Conservation (phyloP, 2,888 invertebrate genomes). For the Mesorhabditis spiculigera region DNA sequence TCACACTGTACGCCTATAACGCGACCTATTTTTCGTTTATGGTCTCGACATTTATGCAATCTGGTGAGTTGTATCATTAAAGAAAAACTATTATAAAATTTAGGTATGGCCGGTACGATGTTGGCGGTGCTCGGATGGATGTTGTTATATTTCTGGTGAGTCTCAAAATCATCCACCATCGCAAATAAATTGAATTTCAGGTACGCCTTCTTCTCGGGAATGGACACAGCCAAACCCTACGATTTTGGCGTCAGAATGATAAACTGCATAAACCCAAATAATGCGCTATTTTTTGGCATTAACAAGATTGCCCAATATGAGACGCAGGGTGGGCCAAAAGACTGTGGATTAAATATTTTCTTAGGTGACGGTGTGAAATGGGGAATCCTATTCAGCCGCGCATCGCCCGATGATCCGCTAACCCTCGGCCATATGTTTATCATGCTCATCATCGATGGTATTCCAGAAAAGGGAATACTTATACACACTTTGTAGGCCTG, state of each 20-base stretch:
- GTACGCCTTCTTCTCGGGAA: conserved; percentile 34
- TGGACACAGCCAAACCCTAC: conserved; percentile 34
- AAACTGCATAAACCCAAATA: conserved; percentile 49
- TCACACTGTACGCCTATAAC: conserved; percentile 43
- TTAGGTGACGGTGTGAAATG: conserved; percentile 42
- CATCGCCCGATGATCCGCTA: conserved; percentile 40
- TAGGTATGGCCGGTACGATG: conserved; percentile 45
- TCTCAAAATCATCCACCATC: not conserved
- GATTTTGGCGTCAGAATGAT: conserved; percentile 26
- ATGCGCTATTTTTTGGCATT: conserved; percentile 40
- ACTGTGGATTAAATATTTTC: conserved; percentile 9
- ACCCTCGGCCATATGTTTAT: conserved; percentile 39
- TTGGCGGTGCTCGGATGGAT: conserved; percentile 50
- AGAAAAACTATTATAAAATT: not conserved
- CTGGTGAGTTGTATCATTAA: conserved; percentile 18
- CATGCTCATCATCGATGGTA: conserved; percentile 41
- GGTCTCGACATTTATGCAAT: conserved; percentile 50
- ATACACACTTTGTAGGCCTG: conserved; percentile 9
- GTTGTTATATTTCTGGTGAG: conserved; percentile 48
- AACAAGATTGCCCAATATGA: conserved; percentile 45
- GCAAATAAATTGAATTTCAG: not conserved
- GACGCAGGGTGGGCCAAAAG: conserved; percentile 25
- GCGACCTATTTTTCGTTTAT: conserved; percentile 46
- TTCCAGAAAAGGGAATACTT: not conserved
- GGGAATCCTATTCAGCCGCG: conserved; percentile 26